Evolutionary conservation across 2,113 vertebrate genomes (phyloP).

Genomic region (Riparia riparia): DNA sequence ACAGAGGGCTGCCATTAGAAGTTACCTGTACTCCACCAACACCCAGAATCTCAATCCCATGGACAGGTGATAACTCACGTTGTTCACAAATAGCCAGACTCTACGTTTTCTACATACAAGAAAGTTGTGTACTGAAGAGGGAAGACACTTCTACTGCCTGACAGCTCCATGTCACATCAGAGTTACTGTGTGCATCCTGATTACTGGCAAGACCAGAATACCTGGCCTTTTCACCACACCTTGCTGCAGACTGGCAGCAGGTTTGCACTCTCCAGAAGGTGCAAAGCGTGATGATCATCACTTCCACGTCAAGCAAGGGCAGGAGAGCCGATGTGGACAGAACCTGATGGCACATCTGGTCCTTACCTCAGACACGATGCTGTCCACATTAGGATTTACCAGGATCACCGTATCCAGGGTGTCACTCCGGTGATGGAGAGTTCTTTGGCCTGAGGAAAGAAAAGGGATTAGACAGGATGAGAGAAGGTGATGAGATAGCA

Average conservation of each 20-base stretch:
- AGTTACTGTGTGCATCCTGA: not conserved
- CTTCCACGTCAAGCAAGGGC: not conserved
- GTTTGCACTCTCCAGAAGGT: not conserved
- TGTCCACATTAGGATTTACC: conserved; percentile 89
- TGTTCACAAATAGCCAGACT: not conserved
- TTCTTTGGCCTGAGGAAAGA: conserved; percentile 86
- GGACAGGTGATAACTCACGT: accelerated
- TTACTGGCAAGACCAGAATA: not conserved
- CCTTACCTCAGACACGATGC: conserved; percentile 86
- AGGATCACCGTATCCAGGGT: conserved; percentile 88
- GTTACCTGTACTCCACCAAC: not conserved
- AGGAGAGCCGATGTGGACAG: not conserved
- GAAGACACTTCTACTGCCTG: not conserved
- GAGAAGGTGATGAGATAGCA: not conserved
- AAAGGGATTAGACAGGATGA: not conserved
- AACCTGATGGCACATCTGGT: not conserved
- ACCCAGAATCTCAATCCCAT: not conserved
- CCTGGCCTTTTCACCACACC: not conserved
- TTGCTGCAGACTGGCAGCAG: not conserved
- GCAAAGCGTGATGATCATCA: not conserved
- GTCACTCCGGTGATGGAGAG: conserved; percentile 89
- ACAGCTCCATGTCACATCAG: not conserved
- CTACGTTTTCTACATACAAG: not conserved
- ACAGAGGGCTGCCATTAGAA: not conserved
- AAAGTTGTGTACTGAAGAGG: not conserved